Base-by-base conservation (phyloP, 2,113 vertebrate species). In the Protobothrops mucrosquamatus region DNA sequence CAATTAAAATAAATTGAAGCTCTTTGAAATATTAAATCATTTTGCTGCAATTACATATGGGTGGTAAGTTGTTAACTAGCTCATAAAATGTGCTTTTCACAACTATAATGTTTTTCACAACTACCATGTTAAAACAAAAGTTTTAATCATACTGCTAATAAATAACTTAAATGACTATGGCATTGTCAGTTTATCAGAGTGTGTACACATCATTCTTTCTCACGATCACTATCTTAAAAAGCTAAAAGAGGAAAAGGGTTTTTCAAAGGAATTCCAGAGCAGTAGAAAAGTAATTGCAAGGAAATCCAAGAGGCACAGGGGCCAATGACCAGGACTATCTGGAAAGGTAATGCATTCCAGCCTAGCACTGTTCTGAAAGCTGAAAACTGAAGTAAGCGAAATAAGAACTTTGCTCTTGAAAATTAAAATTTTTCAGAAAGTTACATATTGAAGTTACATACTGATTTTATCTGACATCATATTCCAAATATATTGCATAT, bases 241-340 rank as follows among this genome's bases (percentile, higher is more conserved):
- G 8, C 22, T 39, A 12, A 15, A 43, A 74, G 3, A 22, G 5
- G 20, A 87, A 9, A 92, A 14, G 3, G 4, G 14, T 64, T n/a
- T 61, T 54, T 88, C 64, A 92, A 81, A 92, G 52, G 51, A 92
- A 92, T 88, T 64, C 57, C 86, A 92, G 85, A 88, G 86, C 39
- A 26, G 1, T 48, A 54, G 88, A n/a, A 39, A 24, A 87, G 57
- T 69, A 48, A 29, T 61, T 92, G 23, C 3, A 39, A n/a, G 4
- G 85, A 43, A 54, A 87, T 22, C 87, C 61, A 64, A 92, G 57
- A 69, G 86, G 29, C 57, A 69, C 56, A 61, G 91, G 91, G 52
- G 34, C 14, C 59, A 69, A 34, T 88, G 22, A 55, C 34, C 57
- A 64, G 43, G 46, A 20, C 39, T 92, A 92, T 87, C 29, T 87